These are phyloP conservation scores for Sinocyclocheilus maitianheensis DNA, from an alignment of 2,113 vertebrate species.

Conservation along the genomic window DNA sequence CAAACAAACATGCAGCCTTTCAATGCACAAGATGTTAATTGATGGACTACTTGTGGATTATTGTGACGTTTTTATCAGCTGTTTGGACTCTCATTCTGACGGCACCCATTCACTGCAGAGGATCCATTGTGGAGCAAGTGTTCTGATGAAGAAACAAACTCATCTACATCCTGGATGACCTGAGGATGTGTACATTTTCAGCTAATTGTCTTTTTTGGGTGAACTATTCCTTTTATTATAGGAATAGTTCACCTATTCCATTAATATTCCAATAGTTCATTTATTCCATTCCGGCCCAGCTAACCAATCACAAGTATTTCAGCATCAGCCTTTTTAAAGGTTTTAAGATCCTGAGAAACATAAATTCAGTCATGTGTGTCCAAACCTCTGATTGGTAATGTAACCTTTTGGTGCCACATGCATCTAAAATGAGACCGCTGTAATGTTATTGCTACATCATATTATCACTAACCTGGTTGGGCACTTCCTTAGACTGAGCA, in stretches of 20 bases:
- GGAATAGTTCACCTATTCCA: too few species aligned
- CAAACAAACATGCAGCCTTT: too few species aligned
- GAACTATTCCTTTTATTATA: background rate
- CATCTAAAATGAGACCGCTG: background rate
- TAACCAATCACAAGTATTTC: background rate
- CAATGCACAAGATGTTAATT: too few species aligned
- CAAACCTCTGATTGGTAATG: background rate
- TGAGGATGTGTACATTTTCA: background rate
- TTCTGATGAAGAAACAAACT: background rate
- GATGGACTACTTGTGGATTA: too few species aligned
- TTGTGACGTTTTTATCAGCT: too few species aligned
- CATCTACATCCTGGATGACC: background rate
- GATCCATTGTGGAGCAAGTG: background rate
- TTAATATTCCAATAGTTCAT: too few species aligned
- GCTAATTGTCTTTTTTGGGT: too few species aligned
- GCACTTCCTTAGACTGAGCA: slow-evolving; percentile 73
- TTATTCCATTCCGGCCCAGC: too few species aligned
- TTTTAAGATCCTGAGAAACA: background rate
- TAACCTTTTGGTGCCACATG: background rate
- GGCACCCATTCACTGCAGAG: background rate
- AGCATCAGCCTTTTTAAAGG: background rate
- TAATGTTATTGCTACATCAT: background rate
- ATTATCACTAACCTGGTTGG: slow-evolving; percentile 78
- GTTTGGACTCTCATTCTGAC: too few species aligned
- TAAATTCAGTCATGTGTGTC: background rate